Conservation (phyloP, 2,113 vertebrate species). For the Platanista minor region DNA sequence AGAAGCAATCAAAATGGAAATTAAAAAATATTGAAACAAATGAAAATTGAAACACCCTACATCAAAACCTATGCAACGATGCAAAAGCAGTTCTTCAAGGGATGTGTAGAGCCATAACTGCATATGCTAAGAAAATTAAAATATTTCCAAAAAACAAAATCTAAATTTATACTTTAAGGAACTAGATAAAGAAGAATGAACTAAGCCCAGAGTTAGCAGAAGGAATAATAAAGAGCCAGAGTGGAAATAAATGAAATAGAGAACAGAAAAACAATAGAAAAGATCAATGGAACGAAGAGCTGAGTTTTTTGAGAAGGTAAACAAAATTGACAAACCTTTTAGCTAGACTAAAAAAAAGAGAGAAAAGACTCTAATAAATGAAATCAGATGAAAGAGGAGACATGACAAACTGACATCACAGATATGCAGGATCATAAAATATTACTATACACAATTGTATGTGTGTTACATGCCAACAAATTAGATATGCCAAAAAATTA, state of each 20-base stretch:
- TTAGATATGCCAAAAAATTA: neutral
- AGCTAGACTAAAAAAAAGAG: neutral
- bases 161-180: neutral
- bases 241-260: neutral
- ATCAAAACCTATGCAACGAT: neutral
- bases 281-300: neutral
- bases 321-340: neutral
- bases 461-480: neutral
- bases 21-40: neutral
- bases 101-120: neutral
- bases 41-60: neutral
- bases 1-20: neutral
- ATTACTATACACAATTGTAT: neutral
- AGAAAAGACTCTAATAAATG: neutral
- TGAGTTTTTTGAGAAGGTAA: neutral
- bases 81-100: neutral
- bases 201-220: neutral
- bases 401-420: neutral
- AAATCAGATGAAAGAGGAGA: neutral
- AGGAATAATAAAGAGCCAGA: neutral
- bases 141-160: neutral
- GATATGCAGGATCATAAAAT: neutral
- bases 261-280: neutral
- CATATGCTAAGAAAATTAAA: neutral
- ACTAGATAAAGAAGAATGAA: neutral